Base-by-base conservation (phyloP, 2,113 vertebrate species). In the Thalassoma bifasciatum region DNA sequence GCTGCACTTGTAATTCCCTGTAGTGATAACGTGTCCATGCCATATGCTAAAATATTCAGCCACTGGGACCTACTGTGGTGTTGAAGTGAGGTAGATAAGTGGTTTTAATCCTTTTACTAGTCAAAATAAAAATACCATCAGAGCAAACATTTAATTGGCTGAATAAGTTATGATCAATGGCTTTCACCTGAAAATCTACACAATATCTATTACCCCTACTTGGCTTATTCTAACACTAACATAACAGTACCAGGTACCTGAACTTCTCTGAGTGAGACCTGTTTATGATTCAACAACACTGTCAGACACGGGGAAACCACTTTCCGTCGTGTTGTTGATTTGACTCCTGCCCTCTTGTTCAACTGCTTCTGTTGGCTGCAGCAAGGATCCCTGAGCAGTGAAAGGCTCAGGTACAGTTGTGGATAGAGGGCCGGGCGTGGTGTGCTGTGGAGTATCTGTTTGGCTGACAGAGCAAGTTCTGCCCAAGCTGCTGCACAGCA, bases 401-500 rank as follows among this genome's bases (percentile, higher is more conserved):
- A 47, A 0, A 0, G 61, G 16, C 79, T 47, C 16, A 1, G 42
- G 26, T 1, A 3, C 36, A 64, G 73, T 3, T 36, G 64, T 36
- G 53, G 90, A 91, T 16, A 73, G 62, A 10, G 46, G 46, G 19
- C 19, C 8, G 8, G 60, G 2, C 13, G 77, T 79, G 77, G 34
- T 50, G 34, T 44, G 64, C 49, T 79, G 68, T 13, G 17, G 46
- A 19, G 23, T 5, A 3, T 80, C 76, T 0, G 56, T 51, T 17
- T 79, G 86, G 71, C 62, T 72, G 34, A 71, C 66, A 12, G 86
- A 90, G 69, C 98, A 99, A 90, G 95, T 91, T 71, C 93, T 94
- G 64, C 93, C 93, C 46, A 99, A 84, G 79, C 95, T 96, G 86
- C 93, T 90, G 76, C 98, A 98, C 53, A 99, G 93, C 1, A 92